Evolutionary conservation across 1,140 invertebrate species (phyloP).

Genomic region (Orussus abietinus): DNA sequence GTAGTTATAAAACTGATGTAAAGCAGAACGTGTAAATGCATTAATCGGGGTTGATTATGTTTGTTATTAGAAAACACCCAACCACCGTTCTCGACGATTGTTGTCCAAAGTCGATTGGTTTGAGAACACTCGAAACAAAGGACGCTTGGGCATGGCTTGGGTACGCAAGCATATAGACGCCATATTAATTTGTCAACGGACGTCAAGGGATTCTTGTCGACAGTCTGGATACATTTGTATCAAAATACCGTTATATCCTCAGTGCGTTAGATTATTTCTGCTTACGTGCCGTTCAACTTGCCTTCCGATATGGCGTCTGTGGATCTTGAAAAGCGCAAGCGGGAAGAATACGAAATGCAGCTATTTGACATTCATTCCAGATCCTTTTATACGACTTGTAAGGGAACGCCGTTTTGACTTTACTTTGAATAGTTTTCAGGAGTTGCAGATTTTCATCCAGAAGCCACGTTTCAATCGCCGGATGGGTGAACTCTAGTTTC

Average conservation of each 20-base stretch:
- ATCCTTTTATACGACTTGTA: conserved; percentile 35
- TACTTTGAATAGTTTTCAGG: conserved; percentile 25
- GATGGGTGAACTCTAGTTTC: conserved; percentile 45
- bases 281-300: no score
- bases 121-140: conserved; percentile 29
- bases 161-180: conserved; percentile 28
- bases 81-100: no score
- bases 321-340: conserved; percentile 29
- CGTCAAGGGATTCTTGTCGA: conserved; percentile 25
- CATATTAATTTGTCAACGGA: conserved; percentile 40
- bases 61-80: no score
- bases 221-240: conserved; percentile 5
- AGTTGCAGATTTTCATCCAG: conserved; percentile 9
- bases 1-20: no score
- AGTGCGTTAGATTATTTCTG: conserved; percentile 9
- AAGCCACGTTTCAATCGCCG: conserved; percentile 27
- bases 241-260: conserved; percentile 1
- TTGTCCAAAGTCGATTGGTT: conserved; percentile 20
- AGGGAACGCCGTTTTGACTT: conserved; percentile 27
- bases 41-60: no score
- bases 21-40: no score
- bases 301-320: conserved; percentile 21
- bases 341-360: conserved; percentile 48
- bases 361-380: conserved; percentile 41
- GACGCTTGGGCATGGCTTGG: conserved; percentile 22